Evolutionary conservation across 1,140 invertebrate genomes (phyloP).

Genomic region (Lordiphosa collinella): DNA sequence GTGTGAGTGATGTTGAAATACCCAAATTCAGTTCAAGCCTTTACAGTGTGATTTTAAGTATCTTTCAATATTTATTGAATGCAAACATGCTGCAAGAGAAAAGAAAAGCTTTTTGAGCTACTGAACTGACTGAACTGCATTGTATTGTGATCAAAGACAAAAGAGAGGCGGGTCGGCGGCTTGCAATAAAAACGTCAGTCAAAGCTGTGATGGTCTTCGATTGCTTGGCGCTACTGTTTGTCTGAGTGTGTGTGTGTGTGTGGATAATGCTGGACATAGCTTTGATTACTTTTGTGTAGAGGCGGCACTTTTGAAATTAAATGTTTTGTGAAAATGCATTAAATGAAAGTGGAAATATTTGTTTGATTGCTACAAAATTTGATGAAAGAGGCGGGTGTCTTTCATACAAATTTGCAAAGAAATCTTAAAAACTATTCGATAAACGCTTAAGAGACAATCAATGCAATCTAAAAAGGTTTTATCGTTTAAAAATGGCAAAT

Average conservation of each 20-base stretch:
- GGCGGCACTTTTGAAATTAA: constrained; percentile 7
- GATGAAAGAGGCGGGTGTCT: too few relatives aligned
- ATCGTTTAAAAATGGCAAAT: too few relatives aligned
- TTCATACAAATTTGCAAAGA: too few relatives aligned
- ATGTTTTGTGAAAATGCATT: constrained; percentile 32
- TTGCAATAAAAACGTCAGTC: constrained; percentile 30
- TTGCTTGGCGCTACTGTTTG: constrained; percentile 22
- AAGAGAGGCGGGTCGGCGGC: constrained; percentile 8
- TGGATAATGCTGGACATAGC: too few relatives aligned
- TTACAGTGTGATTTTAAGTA: too few relatives aligned
- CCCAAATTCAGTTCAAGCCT: too few relatives aligned
- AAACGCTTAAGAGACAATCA: too few relatives aligned
- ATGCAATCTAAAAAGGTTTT: too few relatives aligned
- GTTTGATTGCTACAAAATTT: neutral
- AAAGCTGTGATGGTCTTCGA: constrained; percentile 2
- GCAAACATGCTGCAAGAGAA: neutral
- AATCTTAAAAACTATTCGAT: too few relatives aligned
- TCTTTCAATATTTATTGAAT: too few relatives aligned
- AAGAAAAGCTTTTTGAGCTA: constrained; percentile 28
- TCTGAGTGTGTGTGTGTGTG: constrained; percentile 19
- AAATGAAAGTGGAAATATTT: constrained; percentile 44
- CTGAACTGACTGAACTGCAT: neutral
- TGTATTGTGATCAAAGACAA: neutral
- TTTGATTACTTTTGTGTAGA: constrained; percentile 8
- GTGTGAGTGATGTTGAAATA: neutral